These are phyloP conservation scores for Zelleria hepariella DNA, from an alignment of 2,888 invertebrate species.

Conservation along the genomic window DNA sequence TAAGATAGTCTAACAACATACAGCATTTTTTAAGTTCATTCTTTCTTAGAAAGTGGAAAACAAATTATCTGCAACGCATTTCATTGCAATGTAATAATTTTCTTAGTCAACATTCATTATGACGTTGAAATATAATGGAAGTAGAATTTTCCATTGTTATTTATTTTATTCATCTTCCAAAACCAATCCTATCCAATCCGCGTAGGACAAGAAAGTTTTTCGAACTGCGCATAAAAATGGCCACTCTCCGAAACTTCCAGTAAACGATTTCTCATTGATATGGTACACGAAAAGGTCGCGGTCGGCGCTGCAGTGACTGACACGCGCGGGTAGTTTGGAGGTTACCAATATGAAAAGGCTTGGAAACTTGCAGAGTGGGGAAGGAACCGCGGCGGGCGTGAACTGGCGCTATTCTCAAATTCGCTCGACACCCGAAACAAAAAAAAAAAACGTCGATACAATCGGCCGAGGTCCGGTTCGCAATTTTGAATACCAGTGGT, in stretches of 20 bases:
- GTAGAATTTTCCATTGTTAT: conserved; percentile 56
- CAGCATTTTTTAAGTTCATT: conserved; percentile 30
- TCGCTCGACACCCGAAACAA: neutral
- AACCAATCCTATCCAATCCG: no score
- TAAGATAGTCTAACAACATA: conserved; percentile 1
- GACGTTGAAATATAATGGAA: conserved; percentile 68
- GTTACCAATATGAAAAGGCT: conserved; percentile 56
- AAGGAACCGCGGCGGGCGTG: conserved; percentile 46
- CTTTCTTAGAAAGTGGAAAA: conserved; percentile 38
- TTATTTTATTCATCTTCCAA: conserved; percentile 44
- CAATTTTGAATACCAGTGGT: no score
- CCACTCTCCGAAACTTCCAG: neutral
- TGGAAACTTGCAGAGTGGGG: conserved; percentile 33
- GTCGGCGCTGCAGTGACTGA: conserved; percentile 34
- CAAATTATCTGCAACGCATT: conserved; percentile 26
- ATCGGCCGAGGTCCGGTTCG: no score
- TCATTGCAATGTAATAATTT: conserved; percentile 51
- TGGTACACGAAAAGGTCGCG: conserved; percentile 23
- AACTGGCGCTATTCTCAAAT: conserved; percentile 38
- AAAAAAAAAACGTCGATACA: neutral
- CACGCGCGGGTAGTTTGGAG: conserved; percentile 44
- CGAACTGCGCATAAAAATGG: neutral
- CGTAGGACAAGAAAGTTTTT: no score
- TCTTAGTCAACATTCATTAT: conserved; percentile 51
- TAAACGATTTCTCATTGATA: neutral